Percentiles rank a stretch among this genome's conserved stretches.
phyloP scores from a whole-genome alignment of 2,113 vertebrate genomes.

The Marmota flaviventris region DNA sequence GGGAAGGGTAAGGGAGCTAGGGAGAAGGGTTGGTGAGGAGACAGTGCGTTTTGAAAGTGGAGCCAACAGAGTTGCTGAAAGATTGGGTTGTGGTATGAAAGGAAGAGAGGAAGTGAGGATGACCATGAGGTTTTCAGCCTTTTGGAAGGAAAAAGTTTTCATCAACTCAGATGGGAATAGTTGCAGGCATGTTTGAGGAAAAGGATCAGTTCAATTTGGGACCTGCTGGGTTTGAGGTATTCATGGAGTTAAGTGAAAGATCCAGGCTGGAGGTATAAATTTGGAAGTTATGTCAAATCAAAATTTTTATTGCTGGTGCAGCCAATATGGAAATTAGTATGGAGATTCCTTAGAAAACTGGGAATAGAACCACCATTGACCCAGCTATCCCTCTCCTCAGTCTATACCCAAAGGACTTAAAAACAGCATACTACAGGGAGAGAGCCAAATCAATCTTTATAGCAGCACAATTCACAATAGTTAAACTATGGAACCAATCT shows the following conservation, averaged over 20 bases:
- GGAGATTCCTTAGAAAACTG: too few species aligned
- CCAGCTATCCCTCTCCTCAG: too few species aligned
- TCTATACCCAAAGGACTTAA: too few species aligned
- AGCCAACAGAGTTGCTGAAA: background rate
- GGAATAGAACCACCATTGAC: too few species aligned
- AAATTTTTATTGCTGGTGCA: background rate
- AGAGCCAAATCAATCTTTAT: too few species aligned
- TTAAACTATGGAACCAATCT: too few species aligned
- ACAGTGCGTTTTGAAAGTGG: background rate
- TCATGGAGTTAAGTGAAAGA: background rate
- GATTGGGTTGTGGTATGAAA: background rate
- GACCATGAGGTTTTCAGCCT: background rate
- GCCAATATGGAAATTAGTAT: too few species aligned
- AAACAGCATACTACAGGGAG: too few species aligned
- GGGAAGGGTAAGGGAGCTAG: background rate
- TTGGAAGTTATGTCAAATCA: background rate
- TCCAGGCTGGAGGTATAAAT: background rate
- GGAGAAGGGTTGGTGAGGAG: background rate
- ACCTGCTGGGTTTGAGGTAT: background rate
- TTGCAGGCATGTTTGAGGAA: background rate
- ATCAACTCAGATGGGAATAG: background rate
- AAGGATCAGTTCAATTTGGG: background rate
- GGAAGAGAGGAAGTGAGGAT: background rate
- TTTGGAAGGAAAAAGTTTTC: background rate
- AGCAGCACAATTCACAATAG: too few species aligned